phyloP scores from a whole-genome alignment of 2,888 invertebrate species.

The Erpobdella octoculata region DNA sequence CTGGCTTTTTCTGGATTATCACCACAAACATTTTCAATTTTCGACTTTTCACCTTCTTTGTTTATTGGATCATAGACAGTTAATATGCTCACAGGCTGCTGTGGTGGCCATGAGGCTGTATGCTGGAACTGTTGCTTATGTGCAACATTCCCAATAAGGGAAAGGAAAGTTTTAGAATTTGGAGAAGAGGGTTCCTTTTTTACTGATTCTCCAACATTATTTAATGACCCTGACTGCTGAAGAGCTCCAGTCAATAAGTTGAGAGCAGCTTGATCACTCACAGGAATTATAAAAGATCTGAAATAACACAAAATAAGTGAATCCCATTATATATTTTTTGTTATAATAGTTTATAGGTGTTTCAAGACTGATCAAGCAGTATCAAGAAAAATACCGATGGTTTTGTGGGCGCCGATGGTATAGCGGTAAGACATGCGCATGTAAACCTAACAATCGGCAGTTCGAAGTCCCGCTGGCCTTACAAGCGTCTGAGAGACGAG shows the following conservation, averaged over 20 bases:
- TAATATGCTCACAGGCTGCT: background rate
- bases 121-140: background rate
- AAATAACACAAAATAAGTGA: no score
- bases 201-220: background rate
- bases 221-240: slow-evolving; percentile 6
- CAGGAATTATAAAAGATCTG: slow-evolving; percentile 29
- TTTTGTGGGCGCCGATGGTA: no score
- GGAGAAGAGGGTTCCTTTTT: slow-evolving; percentile 24
- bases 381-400: no score
- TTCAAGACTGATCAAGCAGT: no score
- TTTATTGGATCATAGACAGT: background rate
- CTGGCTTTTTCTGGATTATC: background rate
- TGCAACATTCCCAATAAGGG: background rate
- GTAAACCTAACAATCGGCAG: no score
- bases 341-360: no score
- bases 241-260: slow-evolving; percentile 23
- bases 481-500: no score
- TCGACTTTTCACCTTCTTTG: background rate
- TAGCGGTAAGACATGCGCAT: no score
- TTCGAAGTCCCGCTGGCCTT: no score
- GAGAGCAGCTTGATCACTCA: slow-evolving; percentile 23
- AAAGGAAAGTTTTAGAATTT: slow-evolving; percentile 16
- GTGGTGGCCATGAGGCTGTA: background rate
- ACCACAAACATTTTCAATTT: background rate
- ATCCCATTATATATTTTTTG: no score